Conservation (phyloP, 1,140 invertebrate species). For the Hypsibius dujardini region DNA sequence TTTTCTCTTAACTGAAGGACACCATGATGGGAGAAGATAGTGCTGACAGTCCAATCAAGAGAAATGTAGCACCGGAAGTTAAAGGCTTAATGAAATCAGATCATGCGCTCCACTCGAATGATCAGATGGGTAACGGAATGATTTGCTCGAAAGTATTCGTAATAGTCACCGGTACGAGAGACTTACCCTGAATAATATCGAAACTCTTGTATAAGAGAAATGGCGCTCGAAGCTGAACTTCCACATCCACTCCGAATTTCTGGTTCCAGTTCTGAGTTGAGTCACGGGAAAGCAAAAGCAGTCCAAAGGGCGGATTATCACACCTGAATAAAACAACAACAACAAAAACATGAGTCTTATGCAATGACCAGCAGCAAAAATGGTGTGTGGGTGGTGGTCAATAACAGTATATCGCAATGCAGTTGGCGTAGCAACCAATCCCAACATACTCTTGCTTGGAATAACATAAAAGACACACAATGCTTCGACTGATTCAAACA, state of each 20-base stretch:
- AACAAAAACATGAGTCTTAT: neutral
- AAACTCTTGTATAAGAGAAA: constrained; percentile 4
- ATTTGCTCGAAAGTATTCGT: too few species aligned
- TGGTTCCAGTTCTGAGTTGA: neutral
- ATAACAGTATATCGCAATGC: neutral
- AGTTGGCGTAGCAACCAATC: neutral
- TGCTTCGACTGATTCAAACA: neutral
- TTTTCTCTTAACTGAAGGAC: too few species aligned
- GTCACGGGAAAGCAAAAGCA: neutral
- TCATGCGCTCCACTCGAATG: too few species aligned
- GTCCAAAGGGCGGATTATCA: neutral
- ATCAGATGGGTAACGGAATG: too few species aligned
- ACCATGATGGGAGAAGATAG: too few species aligned
- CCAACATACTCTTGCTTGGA: neutral
- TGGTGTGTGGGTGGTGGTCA: too few species aligned
- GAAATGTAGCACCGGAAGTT: too few species aligned
- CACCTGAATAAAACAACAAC: neutral
- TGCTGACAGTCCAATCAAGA: too few species aligned
- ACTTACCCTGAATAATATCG: neutral
- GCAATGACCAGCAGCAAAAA: too few species aligned
- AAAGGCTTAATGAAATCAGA: too few species aligned
- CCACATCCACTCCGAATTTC: neutral
- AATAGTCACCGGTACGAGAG: neutral
- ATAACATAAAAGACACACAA: neutral
- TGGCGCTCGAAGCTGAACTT: neutral